Evolutionary conservation across 2,888 invertebrate species (phyloP), one percentile per base, ranked within the genome.

Genomic region (Erebia ligea): DNA sequence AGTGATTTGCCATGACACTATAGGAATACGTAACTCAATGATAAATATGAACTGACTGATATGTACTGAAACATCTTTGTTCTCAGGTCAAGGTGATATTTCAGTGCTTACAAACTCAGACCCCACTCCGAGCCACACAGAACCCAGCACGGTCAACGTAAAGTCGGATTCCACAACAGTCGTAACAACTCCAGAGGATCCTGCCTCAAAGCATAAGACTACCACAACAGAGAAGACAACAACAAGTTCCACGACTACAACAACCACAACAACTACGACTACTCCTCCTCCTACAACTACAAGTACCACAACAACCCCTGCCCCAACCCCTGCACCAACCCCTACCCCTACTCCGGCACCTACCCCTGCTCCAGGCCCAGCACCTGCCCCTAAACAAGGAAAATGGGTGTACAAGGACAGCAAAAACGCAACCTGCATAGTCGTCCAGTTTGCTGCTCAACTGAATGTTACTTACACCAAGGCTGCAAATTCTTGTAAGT

Each of bases 371-470:
- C 58, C 90, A 73, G 52, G 91, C 59, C 73, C 91, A n/a, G 58
- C 84, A 0, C 85, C 88, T 0, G 72, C 87, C 0, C 88, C 92
- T 1, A 81, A 85, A 11, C 85, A 84, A 73, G 90, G 90, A 62
- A 81, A 74, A 10, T 92, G 92, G 92, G 58, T 70, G 0, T 86
- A 73, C 71, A 76, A 77, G 0, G 86, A 92, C 57, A 68, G 75
- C 13, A 80, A 75, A 45, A 95, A 95, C 79, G 82, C 90, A 0
- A 94, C 95, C 8, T 97, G 97, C 80, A 94, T 97, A 40, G 81
- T 96, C 64, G 85, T 95, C 9, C 91, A 95, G 85, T 95, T 96
- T 91, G 95, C 96, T 0, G 94, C 95, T 6, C 94, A 95, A 81
- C 86, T 97, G 69, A 95, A 95, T 78, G 88, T 97, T 67, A 90